Percentiles rank a stretch among this genome's conserved stretches.
Evolutionary conservation across 2,797 vertebrate species (phyloP).

Genomic region (Emys orbicularis): DNA sequence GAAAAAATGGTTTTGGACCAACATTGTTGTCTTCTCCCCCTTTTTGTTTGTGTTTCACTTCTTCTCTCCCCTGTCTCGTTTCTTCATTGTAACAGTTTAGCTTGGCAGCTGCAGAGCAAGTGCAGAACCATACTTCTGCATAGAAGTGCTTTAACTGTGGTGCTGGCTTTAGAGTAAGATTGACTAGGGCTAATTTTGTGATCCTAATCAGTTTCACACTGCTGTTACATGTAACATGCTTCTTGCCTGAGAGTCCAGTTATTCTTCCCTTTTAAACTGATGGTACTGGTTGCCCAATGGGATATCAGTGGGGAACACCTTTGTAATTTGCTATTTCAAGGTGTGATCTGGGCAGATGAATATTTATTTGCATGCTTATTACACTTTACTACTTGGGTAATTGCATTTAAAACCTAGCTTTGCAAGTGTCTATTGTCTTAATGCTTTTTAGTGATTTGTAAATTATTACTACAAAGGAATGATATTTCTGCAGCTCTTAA

Average conservation of each 20-base stretch:
- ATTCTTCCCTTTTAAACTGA: not conserved
- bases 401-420: not conserved
- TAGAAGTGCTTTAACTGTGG: not conserved
- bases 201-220: not conserved
- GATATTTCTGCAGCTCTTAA: not conserved
- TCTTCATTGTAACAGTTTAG: not conserved
- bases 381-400: not conserved
- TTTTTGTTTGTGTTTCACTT: not conserved
- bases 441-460: not conserved
- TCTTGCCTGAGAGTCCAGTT: not conserved
- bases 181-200: not conserved
- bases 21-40: not conserved
- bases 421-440: not conserved
- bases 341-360: not conserved
- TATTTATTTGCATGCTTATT: not conserved
- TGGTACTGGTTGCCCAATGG: not conserved
- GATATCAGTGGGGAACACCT: not conserved
- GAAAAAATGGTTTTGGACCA: not conserved
- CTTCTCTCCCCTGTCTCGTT: not conserved
- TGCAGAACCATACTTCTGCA: not conserved
- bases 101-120: not conserved
- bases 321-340: not conserved
- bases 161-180: not conserved
- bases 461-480: not conserved
- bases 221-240: not conserved